A percentile compares a stretch with the other conserved stretches of the same genome.
These are phyloP conservation scores for Propithecus perrieri DNA, from an alignment of 2,797 vertebrate genomes.

Conservation along the genomic window DNA sequence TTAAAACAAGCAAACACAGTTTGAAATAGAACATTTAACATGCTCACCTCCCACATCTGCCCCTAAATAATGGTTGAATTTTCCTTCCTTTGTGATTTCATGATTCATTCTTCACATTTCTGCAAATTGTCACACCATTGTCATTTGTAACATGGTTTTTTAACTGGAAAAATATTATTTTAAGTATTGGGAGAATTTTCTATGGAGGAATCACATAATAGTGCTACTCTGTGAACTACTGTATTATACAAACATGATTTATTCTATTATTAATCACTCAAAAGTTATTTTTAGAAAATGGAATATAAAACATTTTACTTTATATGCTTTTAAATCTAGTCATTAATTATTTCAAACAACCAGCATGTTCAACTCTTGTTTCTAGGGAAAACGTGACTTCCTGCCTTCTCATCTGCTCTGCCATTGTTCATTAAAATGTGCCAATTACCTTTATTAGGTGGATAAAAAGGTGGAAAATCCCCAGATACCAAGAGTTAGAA, in stretches of 20 bases:
- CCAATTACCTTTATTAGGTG: not conserved
- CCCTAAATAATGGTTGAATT: not conserved
- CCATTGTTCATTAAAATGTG: not conserved
- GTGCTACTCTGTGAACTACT: not conserved
- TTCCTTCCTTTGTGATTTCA: not conserved
- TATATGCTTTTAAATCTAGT: not conserved
- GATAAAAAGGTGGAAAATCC: not conserved
- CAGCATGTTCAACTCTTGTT: not conserved
- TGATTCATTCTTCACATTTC: not conserved
- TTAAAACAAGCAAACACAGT: not conserved
- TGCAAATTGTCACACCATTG: not conserved
- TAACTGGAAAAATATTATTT: constrained; percentile 40
- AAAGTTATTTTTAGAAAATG: constrained; percentile 8
- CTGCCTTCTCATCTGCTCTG: not conserved
- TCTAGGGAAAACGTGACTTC: not conserved
- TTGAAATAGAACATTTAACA: not conserved
- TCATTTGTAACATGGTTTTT: not conserved
- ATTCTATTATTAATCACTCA: not conserved
- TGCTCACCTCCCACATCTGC: not conserved
- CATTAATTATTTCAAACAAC: not conserved
- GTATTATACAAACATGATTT: not conserved
- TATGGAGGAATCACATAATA: not conserved
- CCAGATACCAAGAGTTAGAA: not conserved
- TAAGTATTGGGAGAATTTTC: not conserved
- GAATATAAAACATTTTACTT: not conserved